Evolutionary conservation across 1,140 invertebrate species (phyloP).

Genomic region (Drosophila repletoides): DNA sequence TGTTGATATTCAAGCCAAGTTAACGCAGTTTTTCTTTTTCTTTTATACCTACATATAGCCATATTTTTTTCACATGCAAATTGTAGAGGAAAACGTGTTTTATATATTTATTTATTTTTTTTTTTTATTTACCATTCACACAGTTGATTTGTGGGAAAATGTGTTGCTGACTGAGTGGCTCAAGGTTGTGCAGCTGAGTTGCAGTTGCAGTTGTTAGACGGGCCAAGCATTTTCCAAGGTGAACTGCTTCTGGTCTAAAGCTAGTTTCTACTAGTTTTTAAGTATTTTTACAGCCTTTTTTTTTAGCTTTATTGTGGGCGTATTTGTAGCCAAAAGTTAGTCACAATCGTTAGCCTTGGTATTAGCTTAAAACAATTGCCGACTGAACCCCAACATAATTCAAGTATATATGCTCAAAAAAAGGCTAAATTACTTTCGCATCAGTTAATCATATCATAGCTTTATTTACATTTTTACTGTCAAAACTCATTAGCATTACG

Average conservation of each 20-base stretch:
- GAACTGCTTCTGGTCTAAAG: conserved; percentile 20
- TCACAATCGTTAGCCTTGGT: background rate
- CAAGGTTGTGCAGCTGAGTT: conserved; percentile 34
- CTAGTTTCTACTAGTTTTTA: background rate
- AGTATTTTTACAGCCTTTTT: background rate
- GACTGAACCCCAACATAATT: background rate
- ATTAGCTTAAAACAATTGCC: background rate
- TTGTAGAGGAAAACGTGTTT: conserved; percentile 47
- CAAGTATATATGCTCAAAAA: background rate
- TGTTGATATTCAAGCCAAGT: conserved; percentile 10
- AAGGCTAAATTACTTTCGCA: background rate
- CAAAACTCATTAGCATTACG: conserved; percentile 27
- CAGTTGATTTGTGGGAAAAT: conserved; percentile 48
- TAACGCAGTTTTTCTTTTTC: conserved; percentile 17
- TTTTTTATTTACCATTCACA: conserved; percentile 29
- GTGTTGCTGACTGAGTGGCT: conserved; percentile 11
- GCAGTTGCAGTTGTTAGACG: conserved; percentile 36
- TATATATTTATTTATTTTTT: background rate
- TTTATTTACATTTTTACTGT: conserved; percentile 17
- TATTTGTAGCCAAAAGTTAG: background rate
- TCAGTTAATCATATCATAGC: background rate
- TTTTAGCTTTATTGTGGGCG: conserved; percentile 18
- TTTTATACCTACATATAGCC: too few species aligned
- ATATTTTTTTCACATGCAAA: conserved; percentile 36
- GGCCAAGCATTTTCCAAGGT: conserved; percentile 28